Conservation (phyloP, 2,113 vertebrate species). For the Lophotis ruficrista region DNA sequence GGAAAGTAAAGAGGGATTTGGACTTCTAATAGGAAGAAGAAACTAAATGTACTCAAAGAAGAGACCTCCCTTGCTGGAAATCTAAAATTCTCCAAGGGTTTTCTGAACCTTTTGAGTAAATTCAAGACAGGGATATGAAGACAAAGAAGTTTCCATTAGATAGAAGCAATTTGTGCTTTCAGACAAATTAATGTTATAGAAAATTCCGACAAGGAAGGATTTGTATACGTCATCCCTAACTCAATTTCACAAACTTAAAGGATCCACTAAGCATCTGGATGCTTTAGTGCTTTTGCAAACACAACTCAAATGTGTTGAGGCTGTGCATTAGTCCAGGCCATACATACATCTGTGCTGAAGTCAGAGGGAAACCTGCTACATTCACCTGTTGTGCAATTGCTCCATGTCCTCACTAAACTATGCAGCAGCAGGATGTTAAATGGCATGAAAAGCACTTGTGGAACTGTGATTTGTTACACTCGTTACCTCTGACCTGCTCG, state of each 20-base stretch:
- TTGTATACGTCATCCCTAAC: not conserved
- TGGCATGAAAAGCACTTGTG: conserved; percentile 3
- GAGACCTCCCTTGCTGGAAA: not conserved
- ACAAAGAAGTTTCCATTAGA: not conserved
- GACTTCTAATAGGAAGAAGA: not conserved
- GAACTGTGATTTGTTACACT: conserved; percentile 2
- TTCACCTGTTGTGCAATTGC: not conserved
- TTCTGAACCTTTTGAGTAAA: not conserved
- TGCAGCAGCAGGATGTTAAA: not conserved
- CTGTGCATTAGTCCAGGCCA: not conserved
- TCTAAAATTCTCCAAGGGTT: not conserved
- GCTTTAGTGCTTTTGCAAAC: not conserved
- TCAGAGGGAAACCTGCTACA: not conserved
- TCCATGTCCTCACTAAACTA: not conserved
- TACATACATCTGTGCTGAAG: not conserved
- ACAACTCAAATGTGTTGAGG: not conserved
- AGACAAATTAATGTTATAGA: not conserved
- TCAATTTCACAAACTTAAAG: not conserved
- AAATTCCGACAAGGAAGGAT: not conserved
- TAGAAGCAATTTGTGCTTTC: not conserved
- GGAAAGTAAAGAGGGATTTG: not conserved
- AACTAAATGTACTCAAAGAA: not conserved
- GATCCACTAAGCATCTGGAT: not conserved
- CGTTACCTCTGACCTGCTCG: not conserved
- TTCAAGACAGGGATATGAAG: not conserved